A percentile compares a stretch with the other conserved stretches of the same genome.
Evolutionary conservation across 1,140 invertebrate genomes (phyloP).

Genomic region (Temnothorax longispinosus): DNA sequence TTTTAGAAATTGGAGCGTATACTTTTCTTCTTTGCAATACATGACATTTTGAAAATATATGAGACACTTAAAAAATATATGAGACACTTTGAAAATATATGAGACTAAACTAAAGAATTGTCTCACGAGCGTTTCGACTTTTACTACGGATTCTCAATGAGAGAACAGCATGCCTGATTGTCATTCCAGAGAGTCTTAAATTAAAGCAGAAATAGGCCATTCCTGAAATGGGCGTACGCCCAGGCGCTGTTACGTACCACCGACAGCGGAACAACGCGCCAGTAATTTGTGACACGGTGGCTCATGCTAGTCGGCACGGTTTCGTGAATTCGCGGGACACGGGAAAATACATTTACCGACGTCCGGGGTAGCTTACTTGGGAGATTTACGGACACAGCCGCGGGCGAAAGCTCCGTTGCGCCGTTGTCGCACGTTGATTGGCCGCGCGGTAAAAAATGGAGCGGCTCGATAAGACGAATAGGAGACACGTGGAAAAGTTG

Average conservation of each 20-base stretch:
- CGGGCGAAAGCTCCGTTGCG: neutral
- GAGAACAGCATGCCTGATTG: conserved; percentile 57
- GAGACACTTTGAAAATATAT: conserved; percentile 1
- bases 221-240: conserved; percentile 55
- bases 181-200: conserved; percentile 59
- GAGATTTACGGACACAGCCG: conserved; percentile 39
- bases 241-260: conserved; percentile 64
- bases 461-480: conserved; percentile 49
- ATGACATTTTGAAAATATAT: neutral
- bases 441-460: conserved; percentile 41
- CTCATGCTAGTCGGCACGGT: conserved; percentile 38
- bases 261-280: conserved; percentile 59
- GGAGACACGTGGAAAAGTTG: conserved; percentile 33
- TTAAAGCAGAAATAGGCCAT: conserved; percentile 72
- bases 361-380: conserved; percentile 42
- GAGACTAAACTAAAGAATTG: neutral
- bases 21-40: conserved; percentile 4
- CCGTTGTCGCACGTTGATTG: conserved; percentile 47
- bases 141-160: neutral
- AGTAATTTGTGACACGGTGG: conserved; percentile 70
- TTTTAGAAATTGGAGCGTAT: neutral
- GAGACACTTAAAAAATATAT: neutral
- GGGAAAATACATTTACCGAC: conserved; percentile 50
- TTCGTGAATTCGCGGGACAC: conserved; percentile 49
- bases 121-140: conserved; percentile 6